Evolutionary conservation across 2,797 vertebrate genomes (phyloP).

Genomic region (Glossophaga mutica): DNA sequence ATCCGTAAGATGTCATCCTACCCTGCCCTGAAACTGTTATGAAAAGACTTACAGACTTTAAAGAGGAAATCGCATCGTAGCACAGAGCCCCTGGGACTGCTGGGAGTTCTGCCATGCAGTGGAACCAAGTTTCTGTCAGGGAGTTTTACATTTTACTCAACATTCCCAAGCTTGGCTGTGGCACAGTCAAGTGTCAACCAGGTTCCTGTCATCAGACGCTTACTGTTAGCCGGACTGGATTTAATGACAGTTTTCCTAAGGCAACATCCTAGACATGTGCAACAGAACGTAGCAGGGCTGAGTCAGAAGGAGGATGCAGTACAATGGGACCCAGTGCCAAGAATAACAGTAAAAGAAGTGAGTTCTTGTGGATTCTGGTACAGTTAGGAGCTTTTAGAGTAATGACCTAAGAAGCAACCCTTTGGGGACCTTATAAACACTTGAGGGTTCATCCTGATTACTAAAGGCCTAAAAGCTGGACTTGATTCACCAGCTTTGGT

Average conservation of each 20-base stretch:
- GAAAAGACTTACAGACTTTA: conserved; percentile 30
- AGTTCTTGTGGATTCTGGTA: neutral
- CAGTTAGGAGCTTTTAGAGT: neutral
- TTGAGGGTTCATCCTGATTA: neutral
- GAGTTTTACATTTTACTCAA: conserved; percentile 72
- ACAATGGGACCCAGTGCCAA: conserved; percentile 46
- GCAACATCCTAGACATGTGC: conserved; percentile 23
- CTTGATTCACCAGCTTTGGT: neutral
- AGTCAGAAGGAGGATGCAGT: conserved; percentile 44
- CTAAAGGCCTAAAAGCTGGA: neutral
- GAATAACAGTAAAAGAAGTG: conserved; percentile 52
- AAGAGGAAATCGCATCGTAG: neutral
- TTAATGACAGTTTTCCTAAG: conserved; percentile 50
- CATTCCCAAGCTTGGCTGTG: conserved; percentile 34
- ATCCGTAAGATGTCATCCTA: conserved; percentile 38
- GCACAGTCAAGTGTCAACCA: conserved; percentile 10
- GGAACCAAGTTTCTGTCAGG: conserved; percentile 44
- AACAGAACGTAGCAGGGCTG: conserved; percentile 34
- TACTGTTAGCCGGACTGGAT: neutral
- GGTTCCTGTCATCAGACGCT: conserved; percentile 33
- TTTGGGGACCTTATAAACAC: neutral
- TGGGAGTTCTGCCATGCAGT: conserved; percentile 54
- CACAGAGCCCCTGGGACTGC: conserved; percentile 11
- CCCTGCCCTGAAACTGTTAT: neutral
- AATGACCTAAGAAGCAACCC: neutral